phyloP scores from a whole-genome alignment of 2,888 invertebrate species.

The Antitype chi region DNA sequence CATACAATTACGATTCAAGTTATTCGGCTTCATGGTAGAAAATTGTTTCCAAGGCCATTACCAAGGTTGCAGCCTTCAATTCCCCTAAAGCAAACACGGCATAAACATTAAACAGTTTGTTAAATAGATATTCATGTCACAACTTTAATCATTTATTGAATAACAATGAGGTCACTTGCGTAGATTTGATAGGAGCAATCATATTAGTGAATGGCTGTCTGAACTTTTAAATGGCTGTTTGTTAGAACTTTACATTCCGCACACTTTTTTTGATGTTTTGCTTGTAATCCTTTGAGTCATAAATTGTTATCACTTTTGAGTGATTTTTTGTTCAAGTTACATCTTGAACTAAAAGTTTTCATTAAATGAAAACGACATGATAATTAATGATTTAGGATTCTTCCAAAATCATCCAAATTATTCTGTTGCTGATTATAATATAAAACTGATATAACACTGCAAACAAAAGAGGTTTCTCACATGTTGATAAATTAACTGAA shows the following conservation, averaged over 20 bases:
- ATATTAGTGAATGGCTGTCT: slow-evolving; percentile 46
- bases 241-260: slow-evolving; percentile 48
- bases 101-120: slow-evolving; percentile 33
- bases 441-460: not conserved
- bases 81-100: slow-evolving; percentile 38
- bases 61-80: slow-evolving; percentile 61
- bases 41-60: slow-evolving; percentile 61
- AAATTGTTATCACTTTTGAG: not conserved
- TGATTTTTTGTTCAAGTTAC: not conserved
- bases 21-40: slow-evolving; percentile 38
- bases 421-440: not conserved
- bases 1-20: slow-evolving; percentile 43
- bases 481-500: slow-evolving; percentile 12
- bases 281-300: slow-evolving; percentile 9
- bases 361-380: not conserved
- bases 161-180: slow-evolving; percentile 62
- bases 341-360: not conserved
- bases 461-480: not conserved
- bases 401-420: not conserved
- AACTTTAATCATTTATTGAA: slow-evolving; percentile 63
- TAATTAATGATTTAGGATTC: not conserved
- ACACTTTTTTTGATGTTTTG: slow-evolving; percentile 14
- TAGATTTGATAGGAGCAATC: slow-evolving; percentile 57
- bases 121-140: slow-evolving; percentile 65
- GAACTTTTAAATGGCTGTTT: slow-evolving; percentile 49